Percentiles rank a stretch among this genome's conserved stretches.
Evolutionary conservation across 2,113 vertebrate genomes (phyloP).

Genomic region (Abramis brama): DNA sequence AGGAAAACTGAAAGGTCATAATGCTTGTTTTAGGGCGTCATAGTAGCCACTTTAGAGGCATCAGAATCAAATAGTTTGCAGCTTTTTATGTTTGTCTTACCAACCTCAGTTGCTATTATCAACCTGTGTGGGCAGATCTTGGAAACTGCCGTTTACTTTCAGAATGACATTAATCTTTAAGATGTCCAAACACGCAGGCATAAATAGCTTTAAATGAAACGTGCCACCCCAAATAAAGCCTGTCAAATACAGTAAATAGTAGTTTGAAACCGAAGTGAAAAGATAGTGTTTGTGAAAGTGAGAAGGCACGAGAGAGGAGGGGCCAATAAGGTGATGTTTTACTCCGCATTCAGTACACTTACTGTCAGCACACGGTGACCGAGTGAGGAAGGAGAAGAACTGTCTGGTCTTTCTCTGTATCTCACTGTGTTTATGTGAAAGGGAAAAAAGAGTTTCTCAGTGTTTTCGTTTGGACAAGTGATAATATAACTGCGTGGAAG

Average conservation of each 20-base stretch:
- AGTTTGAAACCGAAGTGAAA: background rate
- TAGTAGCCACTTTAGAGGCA: background rate
- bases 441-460: background rate
- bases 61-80: background rate
- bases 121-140: background rate
- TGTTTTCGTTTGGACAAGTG: slow-evolving; percentile 1
- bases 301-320: slow-evolving; percentile 35
- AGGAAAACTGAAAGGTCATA: background rate
- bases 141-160: background rate
- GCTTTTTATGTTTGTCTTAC: background rate
- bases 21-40: background rate
- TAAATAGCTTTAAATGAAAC: background rate
- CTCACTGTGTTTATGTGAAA: background rate
- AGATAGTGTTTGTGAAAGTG: slow-evolving; percentile 18
- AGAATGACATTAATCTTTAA: background rate
- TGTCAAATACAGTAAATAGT: background rate
- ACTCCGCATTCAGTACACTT: slow-evolving; percentile 13
- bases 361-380: slow-evolving; percentile 8
- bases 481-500: background rate
- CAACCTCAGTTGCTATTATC: background rate
- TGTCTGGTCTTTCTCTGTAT: background rate
- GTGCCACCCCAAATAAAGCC: background rate
- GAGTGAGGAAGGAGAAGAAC: background rate
- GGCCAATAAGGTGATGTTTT: slow-evolving; percentile 34
- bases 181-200: background rate